phyloP scores from a whole-genome alignment of 1,140 invertebrate genomes.

The Drosophila bipectinata region DNA sequence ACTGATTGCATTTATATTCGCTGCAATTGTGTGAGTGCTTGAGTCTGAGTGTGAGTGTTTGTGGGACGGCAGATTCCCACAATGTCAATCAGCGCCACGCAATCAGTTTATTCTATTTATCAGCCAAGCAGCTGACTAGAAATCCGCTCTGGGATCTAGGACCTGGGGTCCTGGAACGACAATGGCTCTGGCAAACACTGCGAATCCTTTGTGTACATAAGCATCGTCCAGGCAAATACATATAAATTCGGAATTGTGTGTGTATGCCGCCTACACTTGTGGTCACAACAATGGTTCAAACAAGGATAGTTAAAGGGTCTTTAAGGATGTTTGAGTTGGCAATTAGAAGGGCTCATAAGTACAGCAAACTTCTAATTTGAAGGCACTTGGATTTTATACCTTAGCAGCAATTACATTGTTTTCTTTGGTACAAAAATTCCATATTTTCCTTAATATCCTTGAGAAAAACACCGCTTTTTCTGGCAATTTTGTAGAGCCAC shows the following conservation, averaged over 20 bases:
- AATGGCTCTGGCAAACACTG: conserved; percentile 39
- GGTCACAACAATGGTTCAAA: conserved; percentile 3
- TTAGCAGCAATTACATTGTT: background rate
- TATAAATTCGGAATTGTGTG: background rate
- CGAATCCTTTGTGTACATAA: conserved; percentile 45
- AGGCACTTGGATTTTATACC: too few species aligned
- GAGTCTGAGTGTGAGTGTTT: conserved; percentile 1
- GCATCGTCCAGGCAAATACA: conserved; percentile 13
- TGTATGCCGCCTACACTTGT: conserved; percentile 8
- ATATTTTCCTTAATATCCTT: background rate
- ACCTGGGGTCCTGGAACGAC: conserved; percentile 7
- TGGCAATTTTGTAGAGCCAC: too few species aligned
- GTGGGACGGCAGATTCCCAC: conserved; percentile 48
- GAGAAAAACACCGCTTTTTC: background rate
- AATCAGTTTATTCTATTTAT: conserved; percentile 80
- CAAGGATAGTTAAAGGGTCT: background rate
- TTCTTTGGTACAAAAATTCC: background rate
- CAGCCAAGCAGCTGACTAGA: conserved; percentile 67
- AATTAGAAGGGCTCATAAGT: too few species aligned
- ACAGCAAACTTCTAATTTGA: too few species aligned
- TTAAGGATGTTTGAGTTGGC: background rate
- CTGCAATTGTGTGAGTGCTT: conserved; percentile 45
- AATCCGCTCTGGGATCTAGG: conserved; percentile 45
- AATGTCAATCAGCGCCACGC: conserved; percentile 69
- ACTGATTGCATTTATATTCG: conserved; percentile 69